Evolutionary conservation across 2,797 vertebrate species (phyloP).

Genomic region (Eurystomus glaucurus): DNA sequence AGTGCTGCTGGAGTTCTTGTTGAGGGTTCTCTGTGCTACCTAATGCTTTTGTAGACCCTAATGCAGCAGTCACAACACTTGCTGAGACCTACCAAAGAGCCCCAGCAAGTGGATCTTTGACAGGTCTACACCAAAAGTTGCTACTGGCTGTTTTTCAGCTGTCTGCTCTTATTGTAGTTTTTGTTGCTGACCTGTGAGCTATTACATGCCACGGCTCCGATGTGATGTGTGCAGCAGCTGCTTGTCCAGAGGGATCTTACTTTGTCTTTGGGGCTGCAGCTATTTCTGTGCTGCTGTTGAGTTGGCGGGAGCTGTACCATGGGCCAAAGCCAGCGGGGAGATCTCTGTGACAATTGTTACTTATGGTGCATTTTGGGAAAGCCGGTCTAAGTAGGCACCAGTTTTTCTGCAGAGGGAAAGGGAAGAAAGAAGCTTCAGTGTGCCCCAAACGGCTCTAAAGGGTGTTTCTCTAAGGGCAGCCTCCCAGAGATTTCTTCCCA

Average conservation of each 20-base stretch:
- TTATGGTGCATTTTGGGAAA: neutral
- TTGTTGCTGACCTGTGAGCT: slow-evolving; percentile 4
- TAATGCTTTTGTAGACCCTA: neutral
- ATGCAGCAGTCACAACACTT: neutral
- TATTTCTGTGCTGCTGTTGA: neutral
- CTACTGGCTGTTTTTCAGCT: slow-evolving; percentile 27
- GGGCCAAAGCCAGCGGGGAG: neutral
- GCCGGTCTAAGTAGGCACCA: neutral
- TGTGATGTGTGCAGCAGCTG: slow-evolving; percentile 25
- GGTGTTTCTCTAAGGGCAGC: neutral
- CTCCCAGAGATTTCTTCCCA: neutral
- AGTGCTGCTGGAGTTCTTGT: neutral
- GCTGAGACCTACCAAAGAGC: neutral
- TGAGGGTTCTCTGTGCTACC: neutral
- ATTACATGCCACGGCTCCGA: neutral
- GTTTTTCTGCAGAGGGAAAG: neutral
- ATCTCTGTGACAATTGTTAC: neutral
- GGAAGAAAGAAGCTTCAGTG: neutral
- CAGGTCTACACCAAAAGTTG: neutral
- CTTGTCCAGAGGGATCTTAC: neutral
- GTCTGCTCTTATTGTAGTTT: slow-evolving; percentile 29
- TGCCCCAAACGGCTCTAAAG: neutral
- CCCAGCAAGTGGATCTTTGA: neutral
- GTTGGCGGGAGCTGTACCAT: neutral
- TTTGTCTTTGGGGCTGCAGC: neutral